Percentiles rank a stretch among this genome's conserved stretches.
Evolutionary conservation across 2,888 invertebrate genomes (phyloP).

Genomic region (Tenthredo distinguenda): DNA sequence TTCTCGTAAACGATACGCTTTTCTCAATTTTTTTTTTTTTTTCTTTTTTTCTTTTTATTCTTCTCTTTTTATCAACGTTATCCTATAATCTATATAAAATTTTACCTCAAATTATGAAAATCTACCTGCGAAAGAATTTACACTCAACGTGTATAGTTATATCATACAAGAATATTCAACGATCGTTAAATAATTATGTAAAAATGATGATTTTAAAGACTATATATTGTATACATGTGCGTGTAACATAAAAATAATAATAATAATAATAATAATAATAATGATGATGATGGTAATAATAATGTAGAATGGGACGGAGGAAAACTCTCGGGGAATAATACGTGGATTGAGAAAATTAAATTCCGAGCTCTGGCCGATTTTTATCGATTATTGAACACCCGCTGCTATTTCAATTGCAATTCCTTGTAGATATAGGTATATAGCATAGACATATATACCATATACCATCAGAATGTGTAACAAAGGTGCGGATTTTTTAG

Average conservation of each 20-base stretch:
- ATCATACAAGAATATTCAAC: too few relatives aligned
- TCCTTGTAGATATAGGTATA: neutral
- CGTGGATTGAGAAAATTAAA: constrained; percentile 4
- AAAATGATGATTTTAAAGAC: too few relatives aligned
- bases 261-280: too few relatives aligned
- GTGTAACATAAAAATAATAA: too few relatives aligned
- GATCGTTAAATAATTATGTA: too few relatives aligned
- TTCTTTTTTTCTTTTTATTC: neutral
- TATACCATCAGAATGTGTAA: neutral
- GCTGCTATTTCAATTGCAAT: constrained; percentile 14
- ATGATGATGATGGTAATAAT: neutral
- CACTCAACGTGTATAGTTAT: too few relatives aligned
- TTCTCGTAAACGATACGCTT: neutral
- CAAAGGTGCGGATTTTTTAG: neutral
- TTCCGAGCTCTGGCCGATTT: neutral
- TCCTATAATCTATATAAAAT: too few relatives aligned
- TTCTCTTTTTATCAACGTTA: too few relatives aligned
- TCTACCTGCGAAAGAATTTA: too few relatives aligned
- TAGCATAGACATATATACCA: neutral
- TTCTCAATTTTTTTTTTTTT: neutral
- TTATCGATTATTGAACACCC: constrained; percentile 5
- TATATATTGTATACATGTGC: too few relatives aligned
- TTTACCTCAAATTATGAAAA: too few relatives aligned
- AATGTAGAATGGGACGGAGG: neutral
- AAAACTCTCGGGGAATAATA: neutral